Percentiles rank a stretch among this genome's conserved stretches.
Evolutionary conservation across 2,113 vertebrate species (phyloP).

Genomic region (Capricornis sumatraensis): DNA sequence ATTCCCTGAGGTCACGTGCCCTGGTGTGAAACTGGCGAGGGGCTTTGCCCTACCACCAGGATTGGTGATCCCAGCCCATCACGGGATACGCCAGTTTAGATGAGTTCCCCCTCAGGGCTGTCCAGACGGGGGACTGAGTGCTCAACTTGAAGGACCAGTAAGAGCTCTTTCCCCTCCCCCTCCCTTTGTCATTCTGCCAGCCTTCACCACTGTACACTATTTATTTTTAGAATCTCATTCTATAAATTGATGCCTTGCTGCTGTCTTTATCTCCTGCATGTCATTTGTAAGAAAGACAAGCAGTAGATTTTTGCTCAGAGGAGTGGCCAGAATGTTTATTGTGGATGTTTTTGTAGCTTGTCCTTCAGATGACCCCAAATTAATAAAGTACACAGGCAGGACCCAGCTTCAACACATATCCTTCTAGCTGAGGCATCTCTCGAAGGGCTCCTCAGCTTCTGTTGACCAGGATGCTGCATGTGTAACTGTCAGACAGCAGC

Average conservation of each 20-base stretch:
- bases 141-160: neutral
- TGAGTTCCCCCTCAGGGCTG: neutral
- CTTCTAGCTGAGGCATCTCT: neutral
- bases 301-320: neutral
- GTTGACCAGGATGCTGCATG: neutral
- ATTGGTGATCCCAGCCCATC: neutral
- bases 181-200: neutral
- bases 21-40: neutral
- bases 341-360: slow-evolving; percentile 18
- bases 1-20: neutral
- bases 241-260: neutral
- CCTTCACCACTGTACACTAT: neutral
- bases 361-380: neutral
- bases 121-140: neutral
- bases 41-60: neutral
- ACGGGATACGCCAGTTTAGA: slow-evolving; percentile 33
- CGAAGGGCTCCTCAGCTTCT: neutral
- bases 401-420: neutral
- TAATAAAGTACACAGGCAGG: neutral
- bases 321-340: neutral
- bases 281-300: slow-evolving; percentile 15
- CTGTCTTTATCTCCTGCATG: neutral
- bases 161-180: neutral
- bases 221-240: slow-evolving; percentile 50
- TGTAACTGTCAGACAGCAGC: neutral